A percentile compares a stretch with the other conserved stretches of the same genome.
These are phyloP conservation scores for Orbicella faveolata DNA, from an alignment of 64 coral and sea anemone species.

Conservation along the genomic window DNA sequence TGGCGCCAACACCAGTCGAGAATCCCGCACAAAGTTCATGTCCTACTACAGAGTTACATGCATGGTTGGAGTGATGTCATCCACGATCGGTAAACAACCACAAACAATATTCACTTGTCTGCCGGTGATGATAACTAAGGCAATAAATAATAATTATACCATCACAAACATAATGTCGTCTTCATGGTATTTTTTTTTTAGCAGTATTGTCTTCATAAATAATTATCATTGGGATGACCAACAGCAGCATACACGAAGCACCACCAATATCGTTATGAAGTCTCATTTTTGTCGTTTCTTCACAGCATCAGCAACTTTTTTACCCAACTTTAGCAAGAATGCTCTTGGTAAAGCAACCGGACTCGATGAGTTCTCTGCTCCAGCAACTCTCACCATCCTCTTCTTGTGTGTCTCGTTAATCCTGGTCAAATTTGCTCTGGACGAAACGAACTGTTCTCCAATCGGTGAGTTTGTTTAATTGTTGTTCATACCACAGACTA, in stretches of 20 bases:
- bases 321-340: slow-evolving; percentile 61
- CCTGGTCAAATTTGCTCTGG: slow-evolving; percentile 57
- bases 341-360: slow-evolving; percentile 58
- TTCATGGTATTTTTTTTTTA: too few relatives aligned
- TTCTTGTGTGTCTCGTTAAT: slow-evolving; percentile 38
- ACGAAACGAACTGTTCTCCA: slow-evolving; percentile 49
- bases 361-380: slow-evolving; percentile 51
- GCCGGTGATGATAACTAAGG: neutral
- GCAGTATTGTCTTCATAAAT: too few relatives aligned
- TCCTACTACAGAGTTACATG: slow-evolving; percentile 65
- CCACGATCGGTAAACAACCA: slow-evolving; percentile 63
- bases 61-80: slow-evolving; percentile 58
- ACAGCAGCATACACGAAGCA: too few relatives aligned
- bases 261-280: too few relatives aligned
- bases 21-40: slow-evolving; percentile 61
- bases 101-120: neutral
- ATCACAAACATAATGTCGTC: too few relatives aligned
- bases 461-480: slow-evolving; percentile 29
- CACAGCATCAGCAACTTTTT: slow-evolving; percentile 56
- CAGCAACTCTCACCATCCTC: slow-evolving; percentile 58
- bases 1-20: slow-evolving; percentile 62
- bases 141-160: neutral
- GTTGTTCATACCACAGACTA: neutral
- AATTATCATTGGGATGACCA: too few relatives aligned
- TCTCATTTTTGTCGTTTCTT: neutral